Evolutionary conservation across 2,113 vertebrate genomes (phyloP), one percentile per base, ranked within the genome.

Genomic region (Indicator maculatus): DNA sequence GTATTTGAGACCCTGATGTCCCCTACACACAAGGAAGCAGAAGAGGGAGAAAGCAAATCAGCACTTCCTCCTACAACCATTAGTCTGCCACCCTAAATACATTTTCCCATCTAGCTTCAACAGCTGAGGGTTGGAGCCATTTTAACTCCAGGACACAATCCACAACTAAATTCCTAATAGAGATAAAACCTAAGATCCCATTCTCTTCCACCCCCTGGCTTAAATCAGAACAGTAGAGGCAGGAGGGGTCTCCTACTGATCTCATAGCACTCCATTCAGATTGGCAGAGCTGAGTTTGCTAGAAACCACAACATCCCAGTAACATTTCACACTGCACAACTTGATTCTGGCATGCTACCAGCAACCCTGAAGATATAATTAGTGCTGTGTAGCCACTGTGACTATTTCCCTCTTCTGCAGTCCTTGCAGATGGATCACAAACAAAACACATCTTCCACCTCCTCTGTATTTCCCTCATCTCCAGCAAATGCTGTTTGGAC

Each of bases 351-450:
- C 91, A 17, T 1, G 19, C 53, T 47, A 74, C 93, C 88, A 95
- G 93, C 93, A 93, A 36, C 89, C 89, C 91, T 86, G 83, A 95
- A 95, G 89, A 96, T 91, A 90, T 89, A 95, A 96, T 96, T 95
- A 96, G 91, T 83, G 88, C 94, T 88, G 88, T 70, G 91, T 86
- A 97, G 84, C 87, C 94, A 93, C 93, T 75, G 85, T 93, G 93
- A 93, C 91, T 89, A 16, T 70, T 76, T 87, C 66, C 87, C 64
- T 93, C 75, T 87, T 86, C 94, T 88, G 69, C 93, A 83, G 87
- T 23, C 91, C 79, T 47, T n/a, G 3, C 89, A 95, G 85, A 97
- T 93, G 85, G 89, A 89, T 89, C 81, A 88, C 85, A 91, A 94
- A 90, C 89, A 93, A 74, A 95, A 93, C 59, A 50, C 70, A 86